Conservation (phyloP, 64 coral and sea anemone genomes). For the Montipora capricornis region DNA sequence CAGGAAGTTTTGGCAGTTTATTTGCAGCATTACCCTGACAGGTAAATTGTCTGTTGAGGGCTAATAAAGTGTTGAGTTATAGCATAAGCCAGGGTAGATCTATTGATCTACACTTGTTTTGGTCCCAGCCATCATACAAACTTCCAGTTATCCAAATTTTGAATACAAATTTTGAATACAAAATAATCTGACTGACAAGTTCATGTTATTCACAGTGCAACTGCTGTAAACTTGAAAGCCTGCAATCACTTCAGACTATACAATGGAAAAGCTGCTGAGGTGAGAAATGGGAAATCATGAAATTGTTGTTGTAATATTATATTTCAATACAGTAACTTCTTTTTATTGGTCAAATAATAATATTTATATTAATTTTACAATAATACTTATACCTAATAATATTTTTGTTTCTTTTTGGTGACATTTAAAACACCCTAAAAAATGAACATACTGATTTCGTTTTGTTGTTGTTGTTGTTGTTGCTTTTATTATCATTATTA, state of each 20-base stretch:
- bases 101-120: neutral
- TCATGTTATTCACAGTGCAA: constrained; percentile 72
- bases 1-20: constrained; percentile 98
- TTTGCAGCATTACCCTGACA: constrained; percentile 98
- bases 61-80: neutral
- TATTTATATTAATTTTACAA: too few species aligned
- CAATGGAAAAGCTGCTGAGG: constrained; percentile 98
- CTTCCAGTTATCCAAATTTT: neutral
- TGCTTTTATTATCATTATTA: too few species aligned
- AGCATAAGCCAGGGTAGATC: neutral
- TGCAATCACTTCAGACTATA: constrained; percentile 99
- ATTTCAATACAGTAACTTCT: too few species aligned
- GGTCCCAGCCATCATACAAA: neutral
- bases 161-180: too few species aligned
- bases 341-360: too few species aligned
- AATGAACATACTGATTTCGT: too few species aligned
- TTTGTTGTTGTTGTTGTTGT: too few species aligned
- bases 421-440: too few species aligned
- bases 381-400: too few species aligned
- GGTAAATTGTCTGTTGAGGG: constrained; percentile 38
- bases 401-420: too few species aligned
- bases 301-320: too few species aligned
- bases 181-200: neutral
- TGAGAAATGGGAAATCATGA: neutral
- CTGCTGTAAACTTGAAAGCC: constrained; percentile 97